Evolutionary conservation across 2,113 vertebrate genomes (phyloP).

Genomic region (Thalassarche chlororhynchos): DNA sequence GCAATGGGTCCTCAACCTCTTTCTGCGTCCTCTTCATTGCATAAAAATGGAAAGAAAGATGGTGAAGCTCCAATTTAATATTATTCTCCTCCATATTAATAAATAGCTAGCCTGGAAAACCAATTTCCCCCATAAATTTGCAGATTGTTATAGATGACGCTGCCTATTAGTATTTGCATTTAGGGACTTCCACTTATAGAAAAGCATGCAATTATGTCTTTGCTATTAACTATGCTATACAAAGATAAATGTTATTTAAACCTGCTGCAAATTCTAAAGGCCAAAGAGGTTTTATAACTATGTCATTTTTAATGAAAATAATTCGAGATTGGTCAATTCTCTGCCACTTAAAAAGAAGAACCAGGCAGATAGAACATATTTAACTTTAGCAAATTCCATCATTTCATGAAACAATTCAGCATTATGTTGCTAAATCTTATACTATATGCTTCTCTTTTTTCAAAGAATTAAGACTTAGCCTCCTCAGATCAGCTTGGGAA

Average conservation of each 20-base stretch:
- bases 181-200: conserved; percentile 18
- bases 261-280: conserved; percentile 19
- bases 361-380: neutral
- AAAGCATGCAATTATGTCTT: conserved; percentile 19
- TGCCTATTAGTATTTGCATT: conserved; percentile 37
- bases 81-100: neutral
- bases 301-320: conserved; percentile 42
- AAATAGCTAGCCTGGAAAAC: conserved; percentile 15
- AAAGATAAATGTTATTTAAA: conserved; percentile 46
- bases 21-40: neutral
- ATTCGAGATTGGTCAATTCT: neutral
- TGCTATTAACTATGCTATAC: conserved; percentile 3
- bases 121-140: conserved; percentile 29
- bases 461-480: neutral
- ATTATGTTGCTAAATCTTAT: neutral
- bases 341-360: conserved; percentile 8
- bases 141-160: conserved; percentile 11
- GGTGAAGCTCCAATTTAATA: neutral
- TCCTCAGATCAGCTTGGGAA: neutral
- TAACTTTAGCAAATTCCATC: neutral
- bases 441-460: neutral
- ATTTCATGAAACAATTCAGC: conserved; percentile 20
- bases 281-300: conserved; percentile 11
- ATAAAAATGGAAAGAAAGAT: conserved; percentile 5
- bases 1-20: neutral